Percentiles rank a stretch among this genome's conserved stretches.
Evolutionary conservation across 2,113 vertebrate species (phyloP).

Genomic region (Chlorocebus sabaeus): DNA sequence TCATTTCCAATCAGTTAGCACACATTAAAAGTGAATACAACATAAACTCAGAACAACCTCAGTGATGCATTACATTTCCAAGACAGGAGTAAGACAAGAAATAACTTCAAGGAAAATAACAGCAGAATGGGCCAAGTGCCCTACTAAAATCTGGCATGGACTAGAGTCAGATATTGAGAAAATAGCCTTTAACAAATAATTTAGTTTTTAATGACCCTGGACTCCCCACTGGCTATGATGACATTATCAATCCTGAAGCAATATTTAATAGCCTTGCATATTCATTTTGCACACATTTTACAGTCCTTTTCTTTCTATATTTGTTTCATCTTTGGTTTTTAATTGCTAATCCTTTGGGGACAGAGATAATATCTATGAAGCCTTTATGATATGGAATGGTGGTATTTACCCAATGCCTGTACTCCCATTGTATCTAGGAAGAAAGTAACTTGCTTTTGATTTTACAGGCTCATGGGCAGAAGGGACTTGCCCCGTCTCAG

Average conservation of each 20-base stretch:
- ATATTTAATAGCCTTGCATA: background rate
- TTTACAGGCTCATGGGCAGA: too few species aligned
- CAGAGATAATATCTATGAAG: background rate
- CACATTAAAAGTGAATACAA: constrained; percentile 51
- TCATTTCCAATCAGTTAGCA: constrained; percentile 65
- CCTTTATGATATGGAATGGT: background rate
- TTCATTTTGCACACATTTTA: background rate
- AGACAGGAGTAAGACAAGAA: constrained; percentile 43
- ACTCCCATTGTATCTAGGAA: too few species aligned
- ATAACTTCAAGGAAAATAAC: constrained; percentile 25
- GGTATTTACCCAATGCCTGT: too few species aligned
- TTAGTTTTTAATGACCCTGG: background rate
- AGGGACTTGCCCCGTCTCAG: too few species aligned
- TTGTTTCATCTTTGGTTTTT: background rate
- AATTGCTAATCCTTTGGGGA: background rate
- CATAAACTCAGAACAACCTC: constrained; percentile 34
- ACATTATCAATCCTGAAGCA: background rate
- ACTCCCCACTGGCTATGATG: background rate
- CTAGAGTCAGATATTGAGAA: background rate
- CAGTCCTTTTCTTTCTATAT: background rate
- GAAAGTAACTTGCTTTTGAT: too few species aligned
- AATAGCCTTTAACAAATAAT: background rate
- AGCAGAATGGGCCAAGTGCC: background rate
- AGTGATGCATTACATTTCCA: constrained; percentile 33
- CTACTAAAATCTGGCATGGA: background rate